phyloP scores from a whole-genome alignment of 1,140 invertebrate species.

The Rhagoletis pomonella region DNA sequence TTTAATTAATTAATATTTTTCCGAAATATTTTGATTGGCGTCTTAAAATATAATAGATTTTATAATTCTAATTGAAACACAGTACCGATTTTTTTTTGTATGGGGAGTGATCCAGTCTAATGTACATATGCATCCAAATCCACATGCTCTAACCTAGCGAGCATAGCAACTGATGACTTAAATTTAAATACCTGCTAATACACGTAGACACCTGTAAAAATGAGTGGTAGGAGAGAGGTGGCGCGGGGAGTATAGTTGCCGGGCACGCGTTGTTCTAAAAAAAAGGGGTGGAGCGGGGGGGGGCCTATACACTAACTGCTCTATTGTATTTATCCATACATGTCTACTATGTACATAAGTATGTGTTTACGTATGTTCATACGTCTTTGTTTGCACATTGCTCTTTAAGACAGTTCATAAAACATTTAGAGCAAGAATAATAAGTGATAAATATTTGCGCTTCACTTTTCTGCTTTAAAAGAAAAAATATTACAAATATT shows the following conservation, averaged over 20 bases:
- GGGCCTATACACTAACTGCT: not conserved
- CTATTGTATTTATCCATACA: not conserved
- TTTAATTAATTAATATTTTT: no score
- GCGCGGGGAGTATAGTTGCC: not conserved
- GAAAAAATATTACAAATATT: not conserved
- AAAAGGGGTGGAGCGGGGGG: no score
- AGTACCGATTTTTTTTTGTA: no score
- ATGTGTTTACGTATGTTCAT: not conserved
- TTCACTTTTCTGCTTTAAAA: not conserved
- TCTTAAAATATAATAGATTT: no score
- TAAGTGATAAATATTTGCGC: conserved; percentile 14
- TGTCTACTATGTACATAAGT: not conserved
- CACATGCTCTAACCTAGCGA: not conserved
- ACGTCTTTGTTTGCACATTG: conserved; percentile 16
- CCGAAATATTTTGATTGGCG: no score
- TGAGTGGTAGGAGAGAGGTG: not conserved
- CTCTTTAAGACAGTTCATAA: conserved; percentile 17
- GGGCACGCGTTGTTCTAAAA: not conserved
- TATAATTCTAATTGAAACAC: no score
- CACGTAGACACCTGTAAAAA: conserved; percentile 43
- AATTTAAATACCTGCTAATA: not conserved
- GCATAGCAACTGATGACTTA: not conserved
- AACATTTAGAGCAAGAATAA: conserved; percentile 21
- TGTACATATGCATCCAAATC: no score
- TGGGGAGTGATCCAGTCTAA: no score